Conservation (phyloP, 2,888 invertebrate species). For the Nemurella pictetii region DNA sequence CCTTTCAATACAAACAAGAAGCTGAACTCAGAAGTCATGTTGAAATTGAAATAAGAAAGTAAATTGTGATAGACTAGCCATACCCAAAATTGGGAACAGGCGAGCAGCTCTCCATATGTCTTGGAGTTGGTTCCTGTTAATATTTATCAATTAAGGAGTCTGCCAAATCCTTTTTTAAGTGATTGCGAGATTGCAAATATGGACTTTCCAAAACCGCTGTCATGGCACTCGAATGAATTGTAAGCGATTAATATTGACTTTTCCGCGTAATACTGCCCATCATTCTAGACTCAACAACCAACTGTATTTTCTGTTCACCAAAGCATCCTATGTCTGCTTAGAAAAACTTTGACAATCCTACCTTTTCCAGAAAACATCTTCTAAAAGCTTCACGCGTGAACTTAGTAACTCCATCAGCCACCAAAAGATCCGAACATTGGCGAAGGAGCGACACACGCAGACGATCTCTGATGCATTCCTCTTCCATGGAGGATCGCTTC, state of each 20-base stretch:
- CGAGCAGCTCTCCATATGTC: neutral
- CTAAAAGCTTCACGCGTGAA: constrained; percentile 67
- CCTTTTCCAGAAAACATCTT: constrained; percentile 70
- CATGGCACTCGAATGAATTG: neutral
- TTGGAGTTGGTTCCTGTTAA: neutral
- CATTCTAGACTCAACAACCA: neutral
- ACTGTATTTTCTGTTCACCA: neutral
- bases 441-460: constrained; percentile 63
- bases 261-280: neutral
- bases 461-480: constrained; percentile 67
- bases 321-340: neutral
- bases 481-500: constrained; percentile 69
- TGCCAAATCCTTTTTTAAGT: neutral
- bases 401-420: constrained; percentile 59
- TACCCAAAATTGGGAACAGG: neutral
- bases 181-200: neutral
- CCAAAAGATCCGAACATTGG: constrained; percentile 67
- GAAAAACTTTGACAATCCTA: constrained; percentile 50
- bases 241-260: neutral
- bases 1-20: neutral
- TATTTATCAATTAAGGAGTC: neutral
- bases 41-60: neutral
- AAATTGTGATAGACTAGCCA: neutral
- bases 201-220: neutral
- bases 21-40: neutral